Conservation (phyloP, 2,888 invertebrate species). For the Tipula helvola region DNA sequence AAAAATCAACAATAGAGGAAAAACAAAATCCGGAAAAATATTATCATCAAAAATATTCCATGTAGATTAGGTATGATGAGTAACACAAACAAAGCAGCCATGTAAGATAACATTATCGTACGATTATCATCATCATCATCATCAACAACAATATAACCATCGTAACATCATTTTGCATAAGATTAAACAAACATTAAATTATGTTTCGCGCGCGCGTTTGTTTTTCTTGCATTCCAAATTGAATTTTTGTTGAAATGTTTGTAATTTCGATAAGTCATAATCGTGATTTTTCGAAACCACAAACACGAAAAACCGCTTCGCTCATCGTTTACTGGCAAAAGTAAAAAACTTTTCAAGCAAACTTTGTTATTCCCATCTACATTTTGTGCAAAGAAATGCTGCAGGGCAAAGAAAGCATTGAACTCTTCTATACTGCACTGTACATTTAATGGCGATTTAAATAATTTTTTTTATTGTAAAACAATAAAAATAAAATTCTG, state of each 20-base stretch:
- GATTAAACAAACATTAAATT: not conserved
- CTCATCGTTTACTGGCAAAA: not conserved
- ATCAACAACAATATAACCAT: not conserved
- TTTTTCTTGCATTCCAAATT: not conserved
- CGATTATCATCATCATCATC: not conserved
- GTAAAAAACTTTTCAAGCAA: not conserved
- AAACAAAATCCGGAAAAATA: too few relatives aligned
- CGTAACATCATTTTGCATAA: not conserved
- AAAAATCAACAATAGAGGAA: too few relatives aligned
- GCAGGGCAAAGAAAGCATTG: not conserved
- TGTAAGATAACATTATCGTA: not conserved
- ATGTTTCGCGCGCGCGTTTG: not conserved
- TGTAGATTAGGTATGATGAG: too few relatives aligned
- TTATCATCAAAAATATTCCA: too few relatives aligned
- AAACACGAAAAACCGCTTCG: not conserved
- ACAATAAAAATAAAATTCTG: not conserved
- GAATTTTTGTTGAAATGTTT: not conserved
- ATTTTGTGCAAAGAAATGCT: not conserved
- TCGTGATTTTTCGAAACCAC: not conserved
- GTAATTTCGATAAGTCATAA: not conserved
- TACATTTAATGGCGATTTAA: not conserved
- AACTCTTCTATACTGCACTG: not conserved
- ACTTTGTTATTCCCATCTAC: not conserved
- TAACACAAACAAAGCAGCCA: too few relatives aligned
- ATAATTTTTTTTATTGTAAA: not conserved